These are phyloP conservation scores for Myotis vivesi DNA, from an alignment of 2,797 vertebrate genomes.

Conservation along the genomic window DNA sequence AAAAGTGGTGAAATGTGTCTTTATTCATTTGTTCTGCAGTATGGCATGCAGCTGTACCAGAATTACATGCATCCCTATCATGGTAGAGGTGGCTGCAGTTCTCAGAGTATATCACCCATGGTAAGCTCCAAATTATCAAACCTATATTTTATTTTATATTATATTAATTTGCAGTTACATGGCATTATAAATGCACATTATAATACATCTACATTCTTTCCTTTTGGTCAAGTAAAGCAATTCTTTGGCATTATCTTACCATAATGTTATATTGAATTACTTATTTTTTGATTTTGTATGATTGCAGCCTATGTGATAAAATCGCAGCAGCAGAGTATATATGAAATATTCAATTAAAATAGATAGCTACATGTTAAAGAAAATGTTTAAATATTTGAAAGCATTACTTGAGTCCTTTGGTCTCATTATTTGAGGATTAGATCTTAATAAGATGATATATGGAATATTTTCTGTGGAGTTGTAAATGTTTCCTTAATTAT, in stretches of 20 bases:
- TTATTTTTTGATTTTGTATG: conserved; percentile 1
- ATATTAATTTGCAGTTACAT: background rate
- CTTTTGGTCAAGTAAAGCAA: conserved; percentile 15
- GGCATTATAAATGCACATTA: background rate
- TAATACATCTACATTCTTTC: background rate
- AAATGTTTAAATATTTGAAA: conserved; percentile 21
- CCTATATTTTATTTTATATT: background rate
- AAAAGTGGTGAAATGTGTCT: conserved; percentile 24
- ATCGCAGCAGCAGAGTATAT: background rate
- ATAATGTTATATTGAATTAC: conserved; percentile 7
- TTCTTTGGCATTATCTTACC: background rate
- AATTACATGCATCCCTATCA: conserved; percentile 95
- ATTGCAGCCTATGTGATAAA: background rate
- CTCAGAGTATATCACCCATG: conserved; percentile 92
- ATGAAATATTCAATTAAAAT: background rate
- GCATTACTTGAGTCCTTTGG: background rate
- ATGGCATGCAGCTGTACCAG: conserved; percentile 96
- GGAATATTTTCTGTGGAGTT: background rate
- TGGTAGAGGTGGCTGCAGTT: conserved; percentile 86
- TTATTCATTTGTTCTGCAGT: conserved; percentile 85
- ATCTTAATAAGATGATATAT: conserved; percentile 7
- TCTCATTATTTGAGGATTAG: conserved; percentile 4
- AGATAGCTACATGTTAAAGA: background rate
- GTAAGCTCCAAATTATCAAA: conserved; percentile 85
- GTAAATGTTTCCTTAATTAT: conserved; percentile 17